Conservation (phyloP, 2,797 vertebrate genomes). For the Macropodus opercularis region DNA sequence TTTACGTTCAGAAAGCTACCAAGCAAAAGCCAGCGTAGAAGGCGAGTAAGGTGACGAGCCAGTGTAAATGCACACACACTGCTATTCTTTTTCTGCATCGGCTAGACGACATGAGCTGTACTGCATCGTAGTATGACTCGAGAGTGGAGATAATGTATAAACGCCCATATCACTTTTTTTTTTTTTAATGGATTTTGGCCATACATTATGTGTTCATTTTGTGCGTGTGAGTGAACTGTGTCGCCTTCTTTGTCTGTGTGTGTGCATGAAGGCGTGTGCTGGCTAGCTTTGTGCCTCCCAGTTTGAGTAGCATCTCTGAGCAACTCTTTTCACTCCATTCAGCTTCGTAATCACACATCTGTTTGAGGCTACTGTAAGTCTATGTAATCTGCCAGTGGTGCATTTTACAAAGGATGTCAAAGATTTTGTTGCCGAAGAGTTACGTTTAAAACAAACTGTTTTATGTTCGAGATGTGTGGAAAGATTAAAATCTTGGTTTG, state of each 20-base stretch:
- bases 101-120: no score
- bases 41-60: not conserved
- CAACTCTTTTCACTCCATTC: slow-evolving; percentile 34
- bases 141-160: slow-evolving; percentile 6
- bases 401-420: slow-evolving; percentile 55
- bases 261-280: no score
- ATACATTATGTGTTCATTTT: slow-evolving; percentile 8
- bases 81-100: no score
- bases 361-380: slow-evolving; percentile 54
- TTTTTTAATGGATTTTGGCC: slow-evolving; percentile 15
- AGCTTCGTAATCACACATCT: slow-evolving; percentile 48
- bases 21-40: no score
- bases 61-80: no score
- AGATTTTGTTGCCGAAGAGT: slow-evolving; percentile 22
- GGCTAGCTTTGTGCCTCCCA: slow-evolving; percentile 33
- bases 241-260: no score
- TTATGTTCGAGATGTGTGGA: slow-evolving; percentile 9
- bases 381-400: slow-evolving; percentile 38
- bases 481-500: slow-evolving; percentile 20
- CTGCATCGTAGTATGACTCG: no score
- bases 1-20: no score
- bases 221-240: not conserved
- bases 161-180: slow-evolving; percentile 16
- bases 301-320: slow-evolving; percentile 22
- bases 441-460: not conserved